These are phyloP conservation scores for Nerophis lumbriciformis DNA, from an alignment of 2,113 vertebrate species.

Conservation along the genomic window DNA sequence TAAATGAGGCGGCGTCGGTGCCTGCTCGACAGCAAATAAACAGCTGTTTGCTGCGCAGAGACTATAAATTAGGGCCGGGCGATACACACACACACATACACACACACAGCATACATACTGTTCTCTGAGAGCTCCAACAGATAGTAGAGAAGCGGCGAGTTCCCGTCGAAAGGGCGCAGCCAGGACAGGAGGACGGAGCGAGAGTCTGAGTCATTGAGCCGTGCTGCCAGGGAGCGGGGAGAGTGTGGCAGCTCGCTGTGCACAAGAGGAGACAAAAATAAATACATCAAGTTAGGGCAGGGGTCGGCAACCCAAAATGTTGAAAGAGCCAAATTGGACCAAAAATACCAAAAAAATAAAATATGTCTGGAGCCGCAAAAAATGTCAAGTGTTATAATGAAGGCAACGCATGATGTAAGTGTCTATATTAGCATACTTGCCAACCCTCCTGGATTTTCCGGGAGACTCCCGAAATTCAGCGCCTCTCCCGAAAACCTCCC, in stretches of 20 bases:
- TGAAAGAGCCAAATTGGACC: too few species aligned
- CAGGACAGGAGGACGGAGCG: conserved; percentile 84
- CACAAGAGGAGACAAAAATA: neutral
- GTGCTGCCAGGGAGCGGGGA: conserved; percentile 85
- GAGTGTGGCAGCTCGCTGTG: conserved; percentile 89
- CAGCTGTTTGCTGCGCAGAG: conserved; percentile 48
- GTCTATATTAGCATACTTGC: too few species aligned
- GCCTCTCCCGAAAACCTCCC: too few species aligned
- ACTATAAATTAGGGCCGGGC: conserved; percentile 35
- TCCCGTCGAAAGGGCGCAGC: conserved; percentile 92
- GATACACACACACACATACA: conserved; percentile 7
- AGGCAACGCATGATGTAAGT: too few species aligned
- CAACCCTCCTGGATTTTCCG: too few species aligned
- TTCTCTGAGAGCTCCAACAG: conserved; percentile 93
- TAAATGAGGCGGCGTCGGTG: conserved; percentile 47
- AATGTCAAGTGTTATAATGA: too few species aligned
- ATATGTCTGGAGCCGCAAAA: too few species aligned
- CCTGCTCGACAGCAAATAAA: conserved; percentile 40
- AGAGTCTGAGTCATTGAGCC: conserved; percentile 75
- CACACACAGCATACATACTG: conserved; percentile 71
- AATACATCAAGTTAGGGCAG: too few species aligned
- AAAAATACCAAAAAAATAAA: too few species aligned
- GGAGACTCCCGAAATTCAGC: too few species aligned
- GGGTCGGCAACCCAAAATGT: too few species aligned
- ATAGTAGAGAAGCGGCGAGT: conserved; percentile 89